Evolutionary conservation across 2,888 invertebrate species (phyloP).

Genomic region (Zaprionus obscuricornis): DNA sequence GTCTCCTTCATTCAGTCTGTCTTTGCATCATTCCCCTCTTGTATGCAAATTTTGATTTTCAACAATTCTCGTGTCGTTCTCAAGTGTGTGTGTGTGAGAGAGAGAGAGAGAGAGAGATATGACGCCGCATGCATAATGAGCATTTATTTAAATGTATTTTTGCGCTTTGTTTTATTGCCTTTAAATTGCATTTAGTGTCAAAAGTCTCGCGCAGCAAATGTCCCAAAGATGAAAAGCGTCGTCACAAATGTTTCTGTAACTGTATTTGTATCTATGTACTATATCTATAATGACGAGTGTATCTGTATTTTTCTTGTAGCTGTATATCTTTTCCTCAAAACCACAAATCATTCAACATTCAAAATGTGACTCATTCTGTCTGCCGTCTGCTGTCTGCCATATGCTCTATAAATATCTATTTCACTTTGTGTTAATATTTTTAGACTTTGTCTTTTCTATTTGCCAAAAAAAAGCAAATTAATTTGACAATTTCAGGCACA

Average conservation of each 20-base stretch:
- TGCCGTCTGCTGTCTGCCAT: conserved; percentile 28
- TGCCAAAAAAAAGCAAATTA: no score
- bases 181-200: conserved; percentile 77
- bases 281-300: no score
- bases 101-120: no score
- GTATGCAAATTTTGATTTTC: conserved; percentile 60
- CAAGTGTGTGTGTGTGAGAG: no score
- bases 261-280: no score
- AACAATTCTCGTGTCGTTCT: conserved; percentile 65
- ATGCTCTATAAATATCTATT: conserved; percentile 36
- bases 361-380: conserved; percentile 60
- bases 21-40: conserved; percentile 21
- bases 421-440: conserved; percentile 31
- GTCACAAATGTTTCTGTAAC: no score
- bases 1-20: not conserved
- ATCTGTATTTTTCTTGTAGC: no score
- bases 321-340: conserved; percentile 63
- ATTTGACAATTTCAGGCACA: conserved; percentile 47
- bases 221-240: no score
- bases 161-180: conserved; percentile 72
- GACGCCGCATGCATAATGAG: conserved; percentile 77
- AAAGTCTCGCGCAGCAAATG: conserved; percentile 65
- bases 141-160: conserved; percentile 67
- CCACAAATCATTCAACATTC: conserved; percentile 69
- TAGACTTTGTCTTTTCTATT: conserved; percentile 28